These are phyloP conservation scores for Steatocranus sp. DNA, from an alignment of 2,797 vertebrate genomes.

Conservation along the genomic window DNA sequence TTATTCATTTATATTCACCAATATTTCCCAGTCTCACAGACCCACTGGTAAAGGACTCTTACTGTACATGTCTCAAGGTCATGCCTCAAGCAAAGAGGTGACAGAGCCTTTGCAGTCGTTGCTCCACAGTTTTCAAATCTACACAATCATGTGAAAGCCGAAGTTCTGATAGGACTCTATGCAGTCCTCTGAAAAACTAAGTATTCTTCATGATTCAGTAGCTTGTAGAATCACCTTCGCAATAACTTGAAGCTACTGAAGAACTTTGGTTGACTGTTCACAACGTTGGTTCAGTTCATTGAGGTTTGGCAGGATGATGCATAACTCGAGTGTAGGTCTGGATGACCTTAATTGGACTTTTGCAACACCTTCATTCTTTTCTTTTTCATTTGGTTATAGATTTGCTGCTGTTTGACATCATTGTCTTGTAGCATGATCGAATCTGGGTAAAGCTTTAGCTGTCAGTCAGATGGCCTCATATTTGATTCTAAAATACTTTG, in stretches of 20 bases:
- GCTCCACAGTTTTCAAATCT: neutral
- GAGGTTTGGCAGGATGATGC: neutral
- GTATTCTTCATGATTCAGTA: neutral
- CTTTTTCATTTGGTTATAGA: neutral
- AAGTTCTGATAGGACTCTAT: neutral
- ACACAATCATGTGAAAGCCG: neutral
- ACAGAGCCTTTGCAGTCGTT: neutral
- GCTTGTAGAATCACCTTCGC: rapidly evolving
- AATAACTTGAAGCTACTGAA: neutral
- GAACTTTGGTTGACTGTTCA: neutral
- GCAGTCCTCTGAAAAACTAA: neutral
- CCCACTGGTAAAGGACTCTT: neutral
- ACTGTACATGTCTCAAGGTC: neutral
- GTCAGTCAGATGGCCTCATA: neutral
- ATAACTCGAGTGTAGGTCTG: neutral
- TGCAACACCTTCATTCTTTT: neutral
- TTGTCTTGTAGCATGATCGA: neutral
- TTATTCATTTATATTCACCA: neutral
- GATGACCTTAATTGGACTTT: neutral
- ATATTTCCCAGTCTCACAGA: neutral
- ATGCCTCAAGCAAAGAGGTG: neutral
- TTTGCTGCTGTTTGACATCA: neutral
- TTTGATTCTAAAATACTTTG: neutral
- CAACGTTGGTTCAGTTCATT: neutral
- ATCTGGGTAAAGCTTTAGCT: neutral